Percentiles rank a stretch among this genome's conserved stretches.
Evolutionary conservation across 2,888 invertebrate genomes (phyloP).

Genomic region (Lithophane socia): DNA sequence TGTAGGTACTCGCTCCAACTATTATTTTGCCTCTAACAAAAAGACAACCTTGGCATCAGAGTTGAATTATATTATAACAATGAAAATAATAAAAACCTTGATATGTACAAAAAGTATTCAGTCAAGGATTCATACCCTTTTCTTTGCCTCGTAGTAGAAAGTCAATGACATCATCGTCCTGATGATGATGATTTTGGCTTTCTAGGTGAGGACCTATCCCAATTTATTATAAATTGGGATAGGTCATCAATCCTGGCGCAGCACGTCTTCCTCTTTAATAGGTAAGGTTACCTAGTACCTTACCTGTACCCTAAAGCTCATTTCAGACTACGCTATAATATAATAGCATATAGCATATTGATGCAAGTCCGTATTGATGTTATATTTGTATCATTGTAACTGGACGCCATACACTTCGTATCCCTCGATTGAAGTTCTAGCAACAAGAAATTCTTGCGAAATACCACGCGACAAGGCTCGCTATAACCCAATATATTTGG

Average conservation of each 20-base stretch:
- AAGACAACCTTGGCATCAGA: slow-evolving; percentile 59
- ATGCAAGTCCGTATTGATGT: not conserved
- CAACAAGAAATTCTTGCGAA: slow-evolving; percentile 74
- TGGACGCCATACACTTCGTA: slow-evolving; percentile 31
- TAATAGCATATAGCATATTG: too few relatives aligned
- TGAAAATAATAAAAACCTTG: slow-evolving; percentile 45
- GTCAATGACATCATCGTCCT: not conserved
- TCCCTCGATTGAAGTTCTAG: slow-evolving; percentile 52
- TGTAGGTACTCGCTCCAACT: slow-evolving; percentile 32
- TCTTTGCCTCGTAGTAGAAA: slow-evolving; percentile 20
- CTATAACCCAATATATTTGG: slow-evolving; percentile 55
- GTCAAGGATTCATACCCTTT: slow-evolving; percentile 29
- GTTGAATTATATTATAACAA: slow-evolving; percentile 54
- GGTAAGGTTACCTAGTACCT: not conserved
- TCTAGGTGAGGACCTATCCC: not conserved
- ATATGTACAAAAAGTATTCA: slow-evolving; percentile 27
- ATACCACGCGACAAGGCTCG: slow-evolving; percentile 68
- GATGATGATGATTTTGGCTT: not conserved
- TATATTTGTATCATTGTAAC: slow-evolving; percentile 47
- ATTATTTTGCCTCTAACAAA: slow-evolving; percentile 43
- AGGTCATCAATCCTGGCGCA: too few relatives aligned
- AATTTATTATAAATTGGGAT: not conserved
- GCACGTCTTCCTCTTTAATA: not conserved
- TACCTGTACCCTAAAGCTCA: not conserved
- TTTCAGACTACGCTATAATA: too few relatives aligned